Evolutionary conservation across 2,113 vertebrate species (phyloP), one percentile per base, ranked within the genome.

Genomic region (Choloepus hoffmanni): DNA sequence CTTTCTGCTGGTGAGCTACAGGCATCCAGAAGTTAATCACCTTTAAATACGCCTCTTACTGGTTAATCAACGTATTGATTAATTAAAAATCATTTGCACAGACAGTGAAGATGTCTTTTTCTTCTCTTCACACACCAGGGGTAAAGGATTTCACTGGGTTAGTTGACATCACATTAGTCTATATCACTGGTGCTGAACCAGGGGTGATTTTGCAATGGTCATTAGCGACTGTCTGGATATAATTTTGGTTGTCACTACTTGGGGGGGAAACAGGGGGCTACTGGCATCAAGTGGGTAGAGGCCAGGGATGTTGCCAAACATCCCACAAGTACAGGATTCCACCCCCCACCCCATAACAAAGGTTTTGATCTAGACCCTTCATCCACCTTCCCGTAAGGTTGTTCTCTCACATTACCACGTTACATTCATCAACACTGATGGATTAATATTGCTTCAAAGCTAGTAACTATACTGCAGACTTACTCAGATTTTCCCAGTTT

Each of bases 1-100:
- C 40, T 99, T 30, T 81, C 97, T 5, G 97, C 97, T 90, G 40
- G 33, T 2, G 16, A 95, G 9, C 40, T 73, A 45, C 0, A 84
- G 24, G 53, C 30, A 50, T 16, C 53, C 9, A 15, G 58, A 58
- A 77, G 60, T 33, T 4, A 84, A 53, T 45, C 43, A 36, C 28
- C 6, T 16, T 23, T 65, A 74, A 74, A 30, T 45, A 30, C 19
- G 15, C 68, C 45, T 72, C 93, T 7, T 74, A 87, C 60, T 63
- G 13, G 43, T 72, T 53, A 50, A 78, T 50, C 48, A 77, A 85
- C 1, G 4, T 70, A 60, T 76, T 85, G 26, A 33, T 85, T 63
- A 53, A 55, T 77, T 89, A 48, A 86, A 55, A 85, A 28, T 26
- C 14, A 23, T 63, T 90, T 65, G 82, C 74, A 28, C 3, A 45